Evolutionary conservation across 2,888 invertebrate species (phyloP).

Genomic region (Agrypnus murinus): DNA sequence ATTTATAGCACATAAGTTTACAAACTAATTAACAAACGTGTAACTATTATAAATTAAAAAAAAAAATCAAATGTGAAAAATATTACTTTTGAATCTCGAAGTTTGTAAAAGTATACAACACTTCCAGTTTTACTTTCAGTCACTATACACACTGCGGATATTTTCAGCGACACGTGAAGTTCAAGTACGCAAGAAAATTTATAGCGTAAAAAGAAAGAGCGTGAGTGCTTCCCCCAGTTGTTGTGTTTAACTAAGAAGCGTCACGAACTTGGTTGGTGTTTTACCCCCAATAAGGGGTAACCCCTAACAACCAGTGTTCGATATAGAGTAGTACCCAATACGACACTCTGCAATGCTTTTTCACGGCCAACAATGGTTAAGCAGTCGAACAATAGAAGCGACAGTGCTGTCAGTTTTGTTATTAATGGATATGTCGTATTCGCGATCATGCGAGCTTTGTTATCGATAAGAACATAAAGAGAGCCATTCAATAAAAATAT

Average conservation of each 20-base stretch:
- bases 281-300: constrained; percentile 42
- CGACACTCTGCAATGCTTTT: constrained; percentile 35
- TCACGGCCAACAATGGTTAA: constrained; percentile 49
- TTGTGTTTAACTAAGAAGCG: constrained; percentile 36
- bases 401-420: constrained; percentile 43
- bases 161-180: not conserved
- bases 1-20: too few relatives aligned
- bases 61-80: too few relatives aligned
- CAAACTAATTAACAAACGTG: too few relatives aligned
- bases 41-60: too few relatives aligned
- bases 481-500: not conserved
- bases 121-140: constrained; percentile 1
- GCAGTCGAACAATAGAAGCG: constrained; percentile 36
- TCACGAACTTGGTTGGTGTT: constrained; percentile 41
- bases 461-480: not conserved
- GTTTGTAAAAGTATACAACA: not conserved
- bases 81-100: too few relatives aligned
- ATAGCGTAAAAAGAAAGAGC: constrained; percentile 8
- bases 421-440: constrained; percentile 29
- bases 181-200: not conserved
- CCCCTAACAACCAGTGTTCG: constrained; percentile 50
- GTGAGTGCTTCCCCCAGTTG: not conserved
- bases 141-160: constrained; percentile 2
- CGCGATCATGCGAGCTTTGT: constrained; percentile 18
- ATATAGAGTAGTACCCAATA: constrained; percentile 29